Evolutionary conservation across 2,888 invertebrate genomes (phyloP), one percentile per base, ranked within the genome.

Genomic region (Reticulitermes lucifugus): DNA sequence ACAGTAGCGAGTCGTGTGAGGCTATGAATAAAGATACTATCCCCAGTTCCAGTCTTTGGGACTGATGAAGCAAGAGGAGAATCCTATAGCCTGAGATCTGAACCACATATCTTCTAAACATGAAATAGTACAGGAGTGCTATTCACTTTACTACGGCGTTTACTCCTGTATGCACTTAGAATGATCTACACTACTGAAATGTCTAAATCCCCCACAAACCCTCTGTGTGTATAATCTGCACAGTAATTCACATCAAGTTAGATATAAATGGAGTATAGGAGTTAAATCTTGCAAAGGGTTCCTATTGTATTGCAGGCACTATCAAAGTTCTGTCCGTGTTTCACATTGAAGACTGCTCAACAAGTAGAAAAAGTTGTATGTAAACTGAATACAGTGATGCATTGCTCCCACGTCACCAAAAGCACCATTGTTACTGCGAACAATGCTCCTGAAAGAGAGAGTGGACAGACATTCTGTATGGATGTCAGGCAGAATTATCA

Each of bases 301-400:
- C 18, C 35, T 35, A 73, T 73, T 73, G 73, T 73, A 73, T 41
- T 29, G 73, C 25, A 41, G 41, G 21, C 73, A 73, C 35, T 73
- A 73, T 73, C 73, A 41, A 35, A 73, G 73, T 73, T 73, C 7
- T n/a, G 29, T 18, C 25, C 35, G 21, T 41, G 41, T 73, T 73
- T 73, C 73, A 73, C 73, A 73, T 41, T 73, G 73, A 41, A 73
- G 73, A 41, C 18, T 73, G 73, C 21, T 73, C 73, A 73, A 73
- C 73, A 73, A 73, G 73, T 73, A 73, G 73, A 73, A 73, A 73
- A 41, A 73, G 21, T 73, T 41, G 73, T 73, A 73, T 65, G 65
- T 41, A 41, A 41, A 41, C 73, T 73, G 73, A 73, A 35, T 35
- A 73, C 14, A 73, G 41, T 73, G 73, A 73, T 73, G 41, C 73